Base-by-base conservation (phyloP, 2,797 vertebrate genomes). In the Halcyon chelicuti region DNA sequence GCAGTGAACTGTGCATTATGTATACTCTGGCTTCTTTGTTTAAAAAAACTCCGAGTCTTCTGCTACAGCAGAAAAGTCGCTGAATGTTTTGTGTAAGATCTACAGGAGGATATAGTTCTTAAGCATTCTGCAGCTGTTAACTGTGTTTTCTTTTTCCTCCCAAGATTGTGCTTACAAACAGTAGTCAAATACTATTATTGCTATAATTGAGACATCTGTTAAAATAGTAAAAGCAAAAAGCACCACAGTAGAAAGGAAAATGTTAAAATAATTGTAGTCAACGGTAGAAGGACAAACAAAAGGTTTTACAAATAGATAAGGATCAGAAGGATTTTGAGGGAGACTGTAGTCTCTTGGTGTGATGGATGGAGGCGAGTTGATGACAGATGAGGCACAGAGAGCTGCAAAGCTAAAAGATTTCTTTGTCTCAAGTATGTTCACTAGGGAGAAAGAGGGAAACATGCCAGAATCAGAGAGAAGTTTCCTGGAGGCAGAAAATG, bases 401-500 rank as follows among this genome's bases (percentile, higher is more conserved):
- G 80, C 83, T 94, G 95, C 91, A 94, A 96, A 97, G 94, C 96
- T 96, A 93, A 93, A 96, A 92, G 90, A 87, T 94, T 97, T 94
- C 91, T 96, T 94, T 97, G 95, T 95, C 93, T 96, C 84, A 72
- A 96, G 90, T 91, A 76, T 61, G 73, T 82, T 94, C 91, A 95
- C 91, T 76, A 90, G 94, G 88, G 94, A 96, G 84, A 94, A 86
- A 78, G 79, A 95, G 58, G 81, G 90, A 96, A 96, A 88, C 86
- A 94, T 94, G 96, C 96, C 96, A 97, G 95, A 96, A 95, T 91
- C 85, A 96, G 90, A 94, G 72, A 96, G 92, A 97, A 96, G 91
- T 94, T 96, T 97, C 96, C 96, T 97, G 92, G 91, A 97, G 91
- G 92, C 95, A 96, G 91, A 94, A 97, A 97, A 97, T 97, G 93